Evolutionary conservation across 2,113 vertebrate species (phyloP).

Genomic region (Aspidoscelis tigris): DNA sequence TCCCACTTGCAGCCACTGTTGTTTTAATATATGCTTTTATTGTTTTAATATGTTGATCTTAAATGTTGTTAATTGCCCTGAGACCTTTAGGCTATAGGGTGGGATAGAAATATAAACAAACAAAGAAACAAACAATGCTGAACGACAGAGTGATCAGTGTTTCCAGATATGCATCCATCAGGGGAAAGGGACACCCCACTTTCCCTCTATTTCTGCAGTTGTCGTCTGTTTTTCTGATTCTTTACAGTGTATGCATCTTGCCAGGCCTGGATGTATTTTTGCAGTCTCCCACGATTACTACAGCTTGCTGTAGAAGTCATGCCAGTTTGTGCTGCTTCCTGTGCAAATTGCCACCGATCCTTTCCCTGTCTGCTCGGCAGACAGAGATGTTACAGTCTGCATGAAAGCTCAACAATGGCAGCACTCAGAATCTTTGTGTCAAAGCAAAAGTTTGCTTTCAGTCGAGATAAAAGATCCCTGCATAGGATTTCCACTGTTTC

Average conservation of each 20-base stretch:
- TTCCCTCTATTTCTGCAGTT: neutral
- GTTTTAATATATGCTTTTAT: too few relatives aligned
- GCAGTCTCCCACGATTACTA: neutral
- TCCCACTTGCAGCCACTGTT: too few relatives aligned
- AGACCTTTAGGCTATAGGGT: too few relatives aligned
- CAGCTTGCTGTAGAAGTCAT: neutral
- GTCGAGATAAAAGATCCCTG: slow-evolving; percentile 1
- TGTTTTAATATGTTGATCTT: too few relatives aligned
- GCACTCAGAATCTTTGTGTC: neutral
- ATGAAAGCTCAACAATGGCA: neutral
- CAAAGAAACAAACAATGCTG: too few relatives aligned
- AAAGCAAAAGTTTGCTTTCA: neutral
- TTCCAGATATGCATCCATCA: neutral
- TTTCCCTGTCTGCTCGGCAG: neutral
- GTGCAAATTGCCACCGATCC: neutral
- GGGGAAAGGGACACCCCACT: neutral
- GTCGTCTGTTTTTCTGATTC: neutral
- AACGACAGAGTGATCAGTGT: too few relatives aligned
- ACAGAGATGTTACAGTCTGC: neutral
- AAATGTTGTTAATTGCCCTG: too few relatives aligned
- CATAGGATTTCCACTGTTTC: neutral
- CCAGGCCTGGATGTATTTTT: neutral
- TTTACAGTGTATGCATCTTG: neutral
- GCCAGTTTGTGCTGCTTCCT: neutral
- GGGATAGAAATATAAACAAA: too few relatives aligned